Conservation (phyloP, 2,888 invertebrate genomes). For the Heliconius aoede region DNA sequence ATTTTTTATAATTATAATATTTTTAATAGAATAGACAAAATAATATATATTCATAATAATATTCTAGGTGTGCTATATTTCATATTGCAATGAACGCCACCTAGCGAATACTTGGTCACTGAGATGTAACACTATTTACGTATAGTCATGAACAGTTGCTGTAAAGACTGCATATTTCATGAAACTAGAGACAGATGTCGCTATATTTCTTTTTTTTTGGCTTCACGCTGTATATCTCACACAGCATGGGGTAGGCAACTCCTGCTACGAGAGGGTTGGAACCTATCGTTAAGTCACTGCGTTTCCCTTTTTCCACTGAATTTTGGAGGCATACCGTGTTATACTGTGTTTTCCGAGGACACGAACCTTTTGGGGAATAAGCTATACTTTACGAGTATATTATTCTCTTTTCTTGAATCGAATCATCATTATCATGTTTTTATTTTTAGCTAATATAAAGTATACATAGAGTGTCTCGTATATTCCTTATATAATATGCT, state of each 20-base stretch:
- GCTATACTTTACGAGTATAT: neutral
- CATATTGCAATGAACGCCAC: neutral
- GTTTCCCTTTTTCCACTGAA: too few relatives aligned
- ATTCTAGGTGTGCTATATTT: neutral
- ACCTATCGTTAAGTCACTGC: too few relatives aligned
- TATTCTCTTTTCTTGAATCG: neutral
- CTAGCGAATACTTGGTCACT: neutral
- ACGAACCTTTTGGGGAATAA: neutral
- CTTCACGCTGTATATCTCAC: too few relatives aligned
- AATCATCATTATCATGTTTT: neutral
- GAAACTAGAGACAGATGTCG: conserved; percentile 15
- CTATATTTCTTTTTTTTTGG: neutral
- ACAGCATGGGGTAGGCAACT: too few relatives aligned
- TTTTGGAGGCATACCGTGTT: too few relatives aligned
- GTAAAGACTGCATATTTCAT: neutral
- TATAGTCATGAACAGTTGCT: conserved; percentile 6
- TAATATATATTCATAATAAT: too few relatives aligned
- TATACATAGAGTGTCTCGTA: neutral
- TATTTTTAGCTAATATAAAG: too few relatives aligned
- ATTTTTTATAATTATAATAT: neutral
- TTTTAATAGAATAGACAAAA: neutral
- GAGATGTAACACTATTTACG: neutral
- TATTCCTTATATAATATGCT: neutral
- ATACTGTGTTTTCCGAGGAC: too few relatives aligned
- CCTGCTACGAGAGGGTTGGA: too few relatives aligned